Evolutionary conservation across 23 tunicate genomes (phyloP).

Genomic region (Trididemnum clinides): DNA sequence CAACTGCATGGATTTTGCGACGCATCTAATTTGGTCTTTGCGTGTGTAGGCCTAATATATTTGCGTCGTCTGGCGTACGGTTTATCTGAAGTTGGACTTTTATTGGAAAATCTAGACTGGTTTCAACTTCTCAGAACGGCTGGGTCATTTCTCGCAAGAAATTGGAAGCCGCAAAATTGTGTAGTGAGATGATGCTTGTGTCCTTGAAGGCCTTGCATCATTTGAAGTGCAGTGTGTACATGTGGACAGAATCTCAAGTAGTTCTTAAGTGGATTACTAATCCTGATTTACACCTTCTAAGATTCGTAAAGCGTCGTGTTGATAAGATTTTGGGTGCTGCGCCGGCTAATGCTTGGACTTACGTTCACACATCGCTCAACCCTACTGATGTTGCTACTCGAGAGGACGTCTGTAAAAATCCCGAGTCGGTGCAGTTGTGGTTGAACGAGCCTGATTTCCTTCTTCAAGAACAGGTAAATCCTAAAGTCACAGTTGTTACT

Average conservation of each 20-base stretch:
- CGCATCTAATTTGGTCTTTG: too few relatives aligned
- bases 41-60: too few relatives aligned
- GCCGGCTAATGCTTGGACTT: not conserved
- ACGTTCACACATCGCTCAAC: not conserved
- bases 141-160: not conserved
- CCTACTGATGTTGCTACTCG: not conserved
- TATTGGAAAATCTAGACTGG: not conserved
- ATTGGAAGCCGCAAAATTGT: constrained; percentile 6
- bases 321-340: not conserved
- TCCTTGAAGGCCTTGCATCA: not conserved
- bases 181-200: not conserved
- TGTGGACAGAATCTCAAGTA: not conserved
- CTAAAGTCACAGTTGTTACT: too few relatives aligned
- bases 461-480: too few relatives aligned
- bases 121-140: not conserved
- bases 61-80: too few relatives aligned
- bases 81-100: too few relatives aligned
- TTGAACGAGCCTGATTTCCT: too few relatives aligned
- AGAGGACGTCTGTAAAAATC: not conserved
- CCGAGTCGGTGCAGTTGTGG: not conserved
- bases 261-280: not conserved
- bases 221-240: not conserved
- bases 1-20: too few relatives aligned
- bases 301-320: not conserved
- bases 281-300: not conserved